Evolutionary conservation across 2,797 vertebrate genomes (phyloP), one percentile per base, ranked within the genome.

Genomic region (Pyrocephalus nanus): DNA sequence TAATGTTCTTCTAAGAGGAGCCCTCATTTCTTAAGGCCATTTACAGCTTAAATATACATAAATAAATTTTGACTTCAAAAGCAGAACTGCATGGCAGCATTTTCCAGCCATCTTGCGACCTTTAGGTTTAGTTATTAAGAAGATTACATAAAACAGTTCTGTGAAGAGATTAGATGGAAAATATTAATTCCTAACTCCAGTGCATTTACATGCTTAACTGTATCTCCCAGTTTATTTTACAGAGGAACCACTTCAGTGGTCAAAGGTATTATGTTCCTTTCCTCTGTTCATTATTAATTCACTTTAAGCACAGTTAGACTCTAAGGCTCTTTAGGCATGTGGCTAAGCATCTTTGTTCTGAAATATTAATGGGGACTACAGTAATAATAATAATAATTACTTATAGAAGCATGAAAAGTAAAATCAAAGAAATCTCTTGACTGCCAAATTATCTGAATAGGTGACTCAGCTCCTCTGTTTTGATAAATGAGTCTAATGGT

Each of bases 41-140:
- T 95, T 79, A 87, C 51, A 47, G 78, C 64, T 97, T 94, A 91
- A 97, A 92, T 72, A 95, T 58, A 95, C 91, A 95, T 75, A 93
- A 94, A 95, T 90, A 95, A 95, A 90, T 78, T 84, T 73, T 94
- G n/a, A 91, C 88, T 92, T 96, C 60, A 83, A 95, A 92, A 75
- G 92, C 82, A 95, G 62, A 90, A 93, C 88, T 60, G 87, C 58
- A 55, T 48, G 62, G 80, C 57, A 88, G 85, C 58, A 50, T 92
- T 95, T 93, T 75, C 57, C 70, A 95, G 67, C 57, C 79, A 92
- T 90, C 72, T 92, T 79, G 74, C 0, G 2, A 90, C 89, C 80
- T 92, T 82, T 92, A 70, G 54, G 74, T 53, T 94, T 93, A 88
- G 51, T 69, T 91, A 86, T 85, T 85, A 95, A 92, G 88, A 93